Percentiles rank a stretch among this genome's conserved stretches.
Conservation (phyloP, 2,888 invertebrate species). For the Ptycholaimellus sp. region DNA sequence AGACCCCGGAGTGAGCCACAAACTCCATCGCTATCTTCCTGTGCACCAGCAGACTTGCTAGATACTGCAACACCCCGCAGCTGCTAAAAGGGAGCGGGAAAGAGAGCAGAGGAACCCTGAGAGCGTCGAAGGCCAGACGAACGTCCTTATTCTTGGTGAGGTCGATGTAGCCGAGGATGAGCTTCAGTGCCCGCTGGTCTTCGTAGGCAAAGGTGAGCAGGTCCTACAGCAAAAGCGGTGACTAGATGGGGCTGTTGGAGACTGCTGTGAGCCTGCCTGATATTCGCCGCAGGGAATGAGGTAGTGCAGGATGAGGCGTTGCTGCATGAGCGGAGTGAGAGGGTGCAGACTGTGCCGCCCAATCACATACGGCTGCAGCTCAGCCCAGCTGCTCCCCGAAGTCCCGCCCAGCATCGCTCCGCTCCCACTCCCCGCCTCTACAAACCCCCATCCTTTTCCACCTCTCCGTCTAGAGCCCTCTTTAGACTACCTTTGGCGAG, state of each 20-base stretch:
- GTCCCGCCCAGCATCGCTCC: too few relatives aligned
- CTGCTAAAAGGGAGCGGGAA: too few relatives aligned
- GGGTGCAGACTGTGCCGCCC: conserved; percentile 65
- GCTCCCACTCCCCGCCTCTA: too few relatives aligned
- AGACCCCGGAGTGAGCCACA: conserved; percentile 57
- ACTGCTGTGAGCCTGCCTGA: conserved; percentile 38
- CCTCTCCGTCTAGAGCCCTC: too few relatives aligned
- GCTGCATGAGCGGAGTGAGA: conserved; percentile 59
- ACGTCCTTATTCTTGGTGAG: conserved; percentile 65
- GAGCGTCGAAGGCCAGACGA: conserved; percentile 74
- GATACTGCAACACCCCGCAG: conserved; percentile 51
- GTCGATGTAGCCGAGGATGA: conserved; percentile 71
- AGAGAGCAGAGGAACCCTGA: conserved; percentile 35
- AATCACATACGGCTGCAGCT: conserved; percentile 63
- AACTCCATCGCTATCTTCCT: conserved; percentile 95
- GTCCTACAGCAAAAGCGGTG: conserved; percentile 28
- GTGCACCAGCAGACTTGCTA: conserved; percentile 77
- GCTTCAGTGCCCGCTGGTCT: conserved; percentile 51
- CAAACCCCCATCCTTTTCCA: too few relatives aligned
- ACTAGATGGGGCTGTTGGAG: neutral
- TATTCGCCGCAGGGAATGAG: conserved; percentile 92
- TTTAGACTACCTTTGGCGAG: too few relatives aligned
- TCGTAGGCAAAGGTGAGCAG: conserved; percentile 77
- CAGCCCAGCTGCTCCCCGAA: conserved; percentile 61
- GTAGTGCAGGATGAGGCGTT: conserved; percentile 72